Evolutionary conservation across 92 coral and sea anemone genomes (phyloP).

Genomic region (Metridium senile): DNA sequence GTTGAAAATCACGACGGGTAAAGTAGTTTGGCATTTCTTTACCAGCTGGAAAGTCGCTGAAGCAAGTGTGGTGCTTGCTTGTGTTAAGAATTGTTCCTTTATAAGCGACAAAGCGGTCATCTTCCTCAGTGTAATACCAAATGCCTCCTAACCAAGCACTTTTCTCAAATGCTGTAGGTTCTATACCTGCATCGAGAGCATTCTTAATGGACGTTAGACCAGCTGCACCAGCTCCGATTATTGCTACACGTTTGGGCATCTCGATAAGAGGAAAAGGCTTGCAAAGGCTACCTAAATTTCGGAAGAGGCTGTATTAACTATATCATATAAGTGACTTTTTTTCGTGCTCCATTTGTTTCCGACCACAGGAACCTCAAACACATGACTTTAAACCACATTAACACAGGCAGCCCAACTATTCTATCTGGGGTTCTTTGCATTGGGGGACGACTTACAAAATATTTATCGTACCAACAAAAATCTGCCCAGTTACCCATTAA

Average conservation of each 20-base stretch:
- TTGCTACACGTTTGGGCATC: slow-evolving; percentile 76
- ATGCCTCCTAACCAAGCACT: slow-evolving; percentile 83
- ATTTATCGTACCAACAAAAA: too few species aligned
- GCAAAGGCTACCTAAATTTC: too few species aligned
- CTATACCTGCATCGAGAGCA: slow-evolving; percentile 85
- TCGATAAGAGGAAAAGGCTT: too few species aligned
- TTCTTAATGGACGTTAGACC: slow-evolving; percentile 81
- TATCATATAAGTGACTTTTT: too few species aligned
- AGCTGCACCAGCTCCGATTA: slow-evolving; percentile 81
- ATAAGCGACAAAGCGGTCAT: slow-evolving; percentile 47
- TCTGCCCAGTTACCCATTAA: too few species aligned
- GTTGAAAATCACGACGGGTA: slow-evolving; percentile 35
- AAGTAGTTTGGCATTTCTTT: slow-evolving; percentile 87
- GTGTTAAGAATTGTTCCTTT: slow-evolving; percentile 77
- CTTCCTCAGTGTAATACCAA: slow-evolving; percentile 78
- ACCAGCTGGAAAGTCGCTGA: slow-evolving; percentile 88
- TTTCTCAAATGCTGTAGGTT: slow-evolving; percentile 85
- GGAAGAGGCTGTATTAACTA: too few species aligned
- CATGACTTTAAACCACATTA: too few species aligned
- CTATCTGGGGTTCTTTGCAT: too few species aligned
- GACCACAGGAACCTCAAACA: too few species aligned
- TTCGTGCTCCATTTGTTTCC: too few species aligned
- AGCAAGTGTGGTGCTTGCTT: slow-evolving; percentile 73
- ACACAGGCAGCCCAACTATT: too few species aligned
- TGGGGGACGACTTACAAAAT: too few species aligned